Evolutionary conservation across 1,140 invertebrate species (phyloP), one percentile per base, ranked within the genome.

Genomic region (Atta colombica): DNA sequence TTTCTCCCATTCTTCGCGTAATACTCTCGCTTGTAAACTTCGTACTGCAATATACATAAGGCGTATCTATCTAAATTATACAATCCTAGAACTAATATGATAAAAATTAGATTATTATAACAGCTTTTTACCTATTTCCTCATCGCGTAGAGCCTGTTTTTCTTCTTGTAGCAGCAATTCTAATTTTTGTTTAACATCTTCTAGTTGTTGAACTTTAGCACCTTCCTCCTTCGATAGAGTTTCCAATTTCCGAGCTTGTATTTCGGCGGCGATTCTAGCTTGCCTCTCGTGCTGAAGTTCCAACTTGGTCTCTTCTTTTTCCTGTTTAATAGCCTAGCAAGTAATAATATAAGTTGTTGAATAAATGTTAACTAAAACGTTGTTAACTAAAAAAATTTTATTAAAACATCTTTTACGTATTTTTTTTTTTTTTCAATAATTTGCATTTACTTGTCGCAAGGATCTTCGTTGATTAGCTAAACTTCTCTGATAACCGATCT

Each of bases 1-100:
- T 92, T 97, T 97, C 91, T 98, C 97, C 97, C 97, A 98, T 95
- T 98, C 98, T 95, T 98, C 98, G 58, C 97, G 96, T 74, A 98
- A 94, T 61, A 98, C 97, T 91, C 97, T 97, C 85, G 93, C 94
- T 93, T 94, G 94, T 35, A 94, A 82, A 80, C 68, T 89, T 66
- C 93, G 87, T 10, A 94, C 94, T 94, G 51, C 31, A 90, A 92
- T 87, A 65, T 94, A 28, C 61, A 88, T 91, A 89, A 69, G 77
- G 89, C 10, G 0, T 60, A 49, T 53, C 18, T 61, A 78, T 65
- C 18, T 61, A 78, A 53, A 85, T 60, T 74, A 25, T 31, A 35
- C 14, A n/a, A 68, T 72, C 12, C 28, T 14, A 45, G 18, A 35
- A 87, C 0, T 53, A 66, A 25, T 61, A 35, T 14, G 16, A 86